phyloP scores from a whole-genome alignment of 2,797 vertebrate genomes.

The Callimico goeldii region DNA sequence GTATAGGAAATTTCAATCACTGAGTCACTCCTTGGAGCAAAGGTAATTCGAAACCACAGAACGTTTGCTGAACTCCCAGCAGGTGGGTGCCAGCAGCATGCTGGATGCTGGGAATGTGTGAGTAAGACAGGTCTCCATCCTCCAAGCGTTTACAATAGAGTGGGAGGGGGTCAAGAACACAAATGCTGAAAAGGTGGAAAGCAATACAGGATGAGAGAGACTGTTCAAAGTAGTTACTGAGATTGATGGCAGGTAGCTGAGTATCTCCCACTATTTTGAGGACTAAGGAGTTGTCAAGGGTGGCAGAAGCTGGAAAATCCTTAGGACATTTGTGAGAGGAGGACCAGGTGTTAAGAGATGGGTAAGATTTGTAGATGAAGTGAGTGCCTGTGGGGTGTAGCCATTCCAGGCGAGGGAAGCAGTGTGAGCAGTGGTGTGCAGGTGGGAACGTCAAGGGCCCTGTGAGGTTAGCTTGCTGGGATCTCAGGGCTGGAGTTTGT shows the following conservation, averaged over 20 bases:
- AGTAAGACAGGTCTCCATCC: background rate
- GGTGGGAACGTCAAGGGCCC: background rate
- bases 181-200: background rate
- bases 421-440: background rate
- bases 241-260: rapidly evolving
- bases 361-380: background rate
- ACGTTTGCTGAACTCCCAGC: background rate
- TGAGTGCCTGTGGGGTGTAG: too few relatives aligned
- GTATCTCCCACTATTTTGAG: background rate
- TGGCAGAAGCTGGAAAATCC: background rate
- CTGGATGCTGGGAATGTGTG: background rate
- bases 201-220: background rate
- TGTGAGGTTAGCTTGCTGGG: background rate
- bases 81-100: background rate
- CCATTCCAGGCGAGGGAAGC: background rate
- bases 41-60: background rate
- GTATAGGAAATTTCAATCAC: background rate
- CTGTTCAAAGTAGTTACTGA: background rate
- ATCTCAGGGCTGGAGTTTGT: background rate
- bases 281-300: too few relatives aligned
- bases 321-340: background rate
- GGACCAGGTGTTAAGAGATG: background rate
- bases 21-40: background rate
- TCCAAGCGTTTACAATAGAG: background rate
- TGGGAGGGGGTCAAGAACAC: background rate